Percentiles rank a stretch among this genome's conserved stretches.
These are phyloP conservation scores for Holacanthus passer DNA, from an alignment of 2,113 vertebrate genomes.

Conservation along the genomic window DNA sequence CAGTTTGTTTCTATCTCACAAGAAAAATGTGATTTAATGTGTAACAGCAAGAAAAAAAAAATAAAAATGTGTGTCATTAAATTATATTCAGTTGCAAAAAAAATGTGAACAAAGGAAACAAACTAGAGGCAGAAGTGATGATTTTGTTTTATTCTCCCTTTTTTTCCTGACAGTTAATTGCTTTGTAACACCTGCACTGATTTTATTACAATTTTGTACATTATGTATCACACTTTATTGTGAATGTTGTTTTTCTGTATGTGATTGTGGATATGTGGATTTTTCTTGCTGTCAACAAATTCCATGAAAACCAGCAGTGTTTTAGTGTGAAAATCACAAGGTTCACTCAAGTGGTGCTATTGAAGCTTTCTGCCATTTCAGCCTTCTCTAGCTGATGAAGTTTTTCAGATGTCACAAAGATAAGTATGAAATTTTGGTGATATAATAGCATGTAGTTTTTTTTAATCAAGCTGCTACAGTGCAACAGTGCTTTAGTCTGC, in stretches of 20 bases:
- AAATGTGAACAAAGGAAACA: not conserved
- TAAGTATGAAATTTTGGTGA: not conserved
- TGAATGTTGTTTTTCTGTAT: conserved; percentile 39
- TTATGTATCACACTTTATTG: conserved; percentile 8
- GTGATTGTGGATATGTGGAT: not conserved
- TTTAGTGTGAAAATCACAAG: not conserved
- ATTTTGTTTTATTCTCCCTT: not conserved
- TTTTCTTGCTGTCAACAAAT: conserved; percentile 31
- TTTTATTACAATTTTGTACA: conserved; percentile 35
- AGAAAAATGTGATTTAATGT: not conserved
- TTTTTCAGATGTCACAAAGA: not conserved
- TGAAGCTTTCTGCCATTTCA: not conserved
- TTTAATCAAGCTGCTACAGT: not conserved
- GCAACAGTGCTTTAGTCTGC: not conserved
- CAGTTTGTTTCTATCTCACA: conserved; percentile 27
- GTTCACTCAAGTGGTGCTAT: not conserved
- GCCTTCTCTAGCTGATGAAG: not conserved
- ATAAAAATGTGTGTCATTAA: not conserved
- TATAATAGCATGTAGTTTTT: not conserved
- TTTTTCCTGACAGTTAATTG: not conserved
- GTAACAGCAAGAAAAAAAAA: conserved; percentile 4
- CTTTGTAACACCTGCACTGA: conserved; percentile 11
- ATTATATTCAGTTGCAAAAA: conserved; percentile 7
- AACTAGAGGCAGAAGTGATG: not conserved
- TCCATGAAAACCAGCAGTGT: not conserved